Evolutionary conservation across 1,140 invertebrate genomes (phyloP), one percentile per base, ranked within the genome.

Genomic region (Drosophila mauritiana): DNA sequence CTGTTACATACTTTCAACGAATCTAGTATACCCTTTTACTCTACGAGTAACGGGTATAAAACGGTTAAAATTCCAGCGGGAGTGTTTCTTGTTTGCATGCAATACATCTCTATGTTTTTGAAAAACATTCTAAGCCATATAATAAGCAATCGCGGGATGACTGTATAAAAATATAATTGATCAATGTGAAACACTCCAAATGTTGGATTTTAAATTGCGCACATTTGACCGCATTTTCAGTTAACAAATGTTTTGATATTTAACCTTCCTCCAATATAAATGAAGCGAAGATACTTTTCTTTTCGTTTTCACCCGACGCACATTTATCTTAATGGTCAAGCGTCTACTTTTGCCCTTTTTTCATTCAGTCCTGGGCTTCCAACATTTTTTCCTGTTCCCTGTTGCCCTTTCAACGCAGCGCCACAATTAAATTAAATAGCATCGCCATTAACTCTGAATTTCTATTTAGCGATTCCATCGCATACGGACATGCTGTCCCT

Each of bases 341-440:
- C 36, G 27, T 22, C 48, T 42, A 40, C 57, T 58, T 69, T 62
- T 49, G 10, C 45, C 34, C 43, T n/a, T 42, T 54, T 55, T 55
- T n/a, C 48, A 31, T 22, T 49, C 53, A 37, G 36, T 73, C 25
- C 31, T 17, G 15, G 8, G 8, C n/a, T 27, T 15, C 31, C 3
- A 40, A 31, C 15, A 7, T 36, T 58, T 46, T 39, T 13, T 55
- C 58, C 42, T 51, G 39, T 42, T n/a, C 20, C 13, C 40, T 20
- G 52, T 48, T 56, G 37, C 49, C 49, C 61, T 76, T 59, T 75
- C 54, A 73, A 59, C 75, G 76, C 70, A 83, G 57, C 79, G 76
- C 73, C 69, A 78, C 84, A 89, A 89, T 89, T 89, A 83, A 89
- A 89, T 89, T 89, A 83, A 89, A 89, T 89, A 78, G 84, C 84